Conservation (phyloP, 2,888 invertebrate species). For the Caenorhabditis sp. region DNA sequence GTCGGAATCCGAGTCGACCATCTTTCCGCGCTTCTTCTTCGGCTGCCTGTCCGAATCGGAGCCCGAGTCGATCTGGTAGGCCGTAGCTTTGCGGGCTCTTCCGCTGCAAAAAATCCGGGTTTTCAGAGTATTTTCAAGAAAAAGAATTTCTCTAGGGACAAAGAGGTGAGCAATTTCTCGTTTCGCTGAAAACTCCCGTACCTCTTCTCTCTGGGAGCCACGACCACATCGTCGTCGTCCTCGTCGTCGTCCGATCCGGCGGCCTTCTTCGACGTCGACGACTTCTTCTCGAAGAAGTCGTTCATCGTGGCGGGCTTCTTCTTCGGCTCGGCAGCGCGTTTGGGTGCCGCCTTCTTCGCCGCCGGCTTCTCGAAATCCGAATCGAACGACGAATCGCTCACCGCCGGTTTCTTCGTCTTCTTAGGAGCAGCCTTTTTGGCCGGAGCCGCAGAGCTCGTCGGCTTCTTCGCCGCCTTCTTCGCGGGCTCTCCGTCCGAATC, state of each 20-base stretch:
- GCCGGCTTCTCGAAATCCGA: slow-evolving; percentile 27
- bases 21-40: slow-evolving; percentile 53
- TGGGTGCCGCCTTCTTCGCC: slow-evolving; percentile 21
- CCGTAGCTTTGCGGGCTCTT: slow-evolving; percentile 43
- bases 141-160: neutral
- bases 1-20: slow-evolving; percentile 57
- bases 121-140: too few relatives aligned
- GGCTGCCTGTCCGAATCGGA: slow-evolving; percentile 39
- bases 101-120: slow-evolving; percentile 51
- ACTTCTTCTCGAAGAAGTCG: slow-evolving; percentile 50
- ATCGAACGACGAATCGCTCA: too few relatives aligned
- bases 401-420: too few relatives aligned
- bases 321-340: slow-evolving; percentile 42
- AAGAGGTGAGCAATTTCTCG: neutral
- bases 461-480: slow-evolving; percentile 43
- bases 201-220: slow-evolving; percentile 54
- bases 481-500: slow-evolving; percentile 30
- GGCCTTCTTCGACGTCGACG: slow-evolving; percentile 11
- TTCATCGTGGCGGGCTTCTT: slow-evolving; percentile 45
- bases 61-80: slow-evolving; percentile 26
- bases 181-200: neutral
- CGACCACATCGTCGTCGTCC: slow-evolving; percentile 36
- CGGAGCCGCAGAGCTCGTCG: neutral
- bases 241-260: slow-evolving; percentile 39
- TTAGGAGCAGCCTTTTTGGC: slow-evolving; percentile 12